phyloP scores from a whole-genome alignment of 2,797 vertebrate genomes.

The Takifugu rubripes region DNA sequence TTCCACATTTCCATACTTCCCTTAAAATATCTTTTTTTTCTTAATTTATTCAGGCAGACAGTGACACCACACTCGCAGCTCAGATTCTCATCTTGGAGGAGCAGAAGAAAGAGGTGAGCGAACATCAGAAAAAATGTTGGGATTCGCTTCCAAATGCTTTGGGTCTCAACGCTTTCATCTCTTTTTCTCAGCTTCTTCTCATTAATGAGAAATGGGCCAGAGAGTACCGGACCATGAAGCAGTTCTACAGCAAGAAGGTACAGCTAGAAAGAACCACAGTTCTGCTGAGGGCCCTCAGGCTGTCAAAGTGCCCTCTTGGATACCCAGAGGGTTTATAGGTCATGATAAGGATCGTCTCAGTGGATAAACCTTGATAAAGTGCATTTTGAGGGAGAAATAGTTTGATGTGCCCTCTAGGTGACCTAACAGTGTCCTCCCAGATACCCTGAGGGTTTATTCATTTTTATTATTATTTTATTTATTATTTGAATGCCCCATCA shows the following conservation, averaged over 20 bases:
- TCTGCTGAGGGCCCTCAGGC: neutral
- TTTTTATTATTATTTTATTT: no score
- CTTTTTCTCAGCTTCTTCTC: constrained; percentile 76
- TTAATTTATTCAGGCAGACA: constrained; percentile 19
- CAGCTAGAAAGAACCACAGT: constrained; percentile 2
- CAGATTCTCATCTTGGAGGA: constrained; percentile 75
- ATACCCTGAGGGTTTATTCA: no score
- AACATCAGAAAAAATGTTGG: constrained; percentile 4
- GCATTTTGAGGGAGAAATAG: no score
- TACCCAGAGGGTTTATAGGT: neutral
- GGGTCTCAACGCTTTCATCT: no score
- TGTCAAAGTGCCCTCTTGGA: neutral
- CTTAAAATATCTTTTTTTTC: neutral
- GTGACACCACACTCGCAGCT: constrained; percentile 19
- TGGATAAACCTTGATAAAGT: neutral
- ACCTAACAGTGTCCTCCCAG: no score
- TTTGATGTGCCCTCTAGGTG: no score
- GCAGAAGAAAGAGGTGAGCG: constrained; percentile 78
- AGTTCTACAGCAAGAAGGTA: constrained; percentile 80
- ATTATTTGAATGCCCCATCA: no score
- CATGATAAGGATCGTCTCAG: neutral
- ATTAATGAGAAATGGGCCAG: constrained; percentile 86
- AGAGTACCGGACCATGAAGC: constrained; percentile 80
- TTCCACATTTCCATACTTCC: constrained; percentile 30
- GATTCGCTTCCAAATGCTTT: constrained; percentile 2